These are phyloP conservation scores for Anadara kagoshimensis DNA, from an alignment of 1,140 invertebrate genomes.

Conservation along the genomic window DNA sequence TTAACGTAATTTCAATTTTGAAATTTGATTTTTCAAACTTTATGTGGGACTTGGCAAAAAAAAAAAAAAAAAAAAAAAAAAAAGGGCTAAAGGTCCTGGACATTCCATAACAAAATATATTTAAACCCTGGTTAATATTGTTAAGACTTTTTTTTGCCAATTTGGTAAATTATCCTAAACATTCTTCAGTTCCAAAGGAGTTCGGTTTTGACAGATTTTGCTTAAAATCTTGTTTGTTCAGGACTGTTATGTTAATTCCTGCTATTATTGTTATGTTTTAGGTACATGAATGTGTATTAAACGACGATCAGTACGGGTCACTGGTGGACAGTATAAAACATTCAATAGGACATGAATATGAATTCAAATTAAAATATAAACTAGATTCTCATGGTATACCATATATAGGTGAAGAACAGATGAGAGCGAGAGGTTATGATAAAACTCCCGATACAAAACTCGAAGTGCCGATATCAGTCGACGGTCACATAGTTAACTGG, in stretches of 20 bases:
- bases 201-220: no score
- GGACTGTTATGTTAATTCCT: neutral
- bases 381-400: conserved; percentile 79
- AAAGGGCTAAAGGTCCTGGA: no score
- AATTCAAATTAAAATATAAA: conserved; percentile 80
- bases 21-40: no score
- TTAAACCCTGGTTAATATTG: no score
- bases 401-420: conserved; percentile 85
- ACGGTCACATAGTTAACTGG: conserved; percentile 93
- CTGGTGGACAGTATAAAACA: conserved; percentile 84
- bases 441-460: conserved; percentile 97
- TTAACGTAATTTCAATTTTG: no score
- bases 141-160: no score
- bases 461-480: conserved; percentile 89
- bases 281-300: conserved; percentile 77
- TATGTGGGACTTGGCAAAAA: no score
- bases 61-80: no score
- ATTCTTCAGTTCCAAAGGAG: no score
- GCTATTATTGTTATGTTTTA: neutral
- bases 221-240: neutral
- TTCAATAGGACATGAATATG: conserved; percentile 85
- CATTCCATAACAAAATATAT: no score
- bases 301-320: conserved; percentile 86
- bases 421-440: conserved; percentile 89
- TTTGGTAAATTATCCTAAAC: no score